Percentiles rank a stretch among this genome's conserved stretches.
phyloP scores from a whole-genome alignment of 2,113 vertebrate species.

The Anolis sagrei region DNA sequence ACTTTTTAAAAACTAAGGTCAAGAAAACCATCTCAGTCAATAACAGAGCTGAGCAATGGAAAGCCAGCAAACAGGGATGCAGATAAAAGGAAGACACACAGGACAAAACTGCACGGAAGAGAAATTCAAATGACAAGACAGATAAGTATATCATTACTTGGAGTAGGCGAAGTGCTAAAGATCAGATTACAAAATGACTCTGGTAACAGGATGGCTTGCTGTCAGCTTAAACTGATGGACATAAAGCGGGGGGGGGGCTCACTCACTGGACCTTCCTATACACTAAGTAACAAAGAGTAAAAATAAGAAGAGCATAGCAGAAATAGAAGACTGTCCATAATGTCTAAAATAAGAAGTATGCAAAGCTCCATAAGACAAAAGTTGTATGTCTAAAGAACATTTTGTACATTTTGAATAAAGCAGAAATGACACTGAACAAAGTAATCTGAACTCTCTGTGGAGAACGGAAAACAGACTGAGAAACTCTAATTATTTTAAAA shows the following conservation, averaged over 20 bases:
- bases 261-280: neutral
- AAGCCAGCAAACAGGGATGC: neutral
- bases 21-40: neutral
- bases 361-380: neutral
- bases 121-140: neutral
- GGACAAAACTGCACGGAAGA: neutral
- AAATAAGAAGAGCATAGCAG: neutral
- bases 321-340: neutral
- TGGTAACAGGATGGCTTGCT: neutral
- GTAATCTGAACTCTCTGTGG: neutral
- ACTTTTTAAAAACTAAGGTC: neutral
- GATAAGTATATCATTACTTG: too few species aligned
- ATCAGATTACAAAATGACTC: neutral
- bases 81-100: neutral
- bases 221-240: neutral
- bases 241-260: neutral
- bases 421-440: neutral
- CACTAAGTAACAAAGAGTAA: neutral
- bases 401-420: conserved; percentile 2
- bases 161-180: neutral
- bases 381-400: neutral
- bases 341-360: neutral
- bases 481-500: conserved; percentile 28
- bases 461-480: neutral
- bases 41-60: neutral